These are phyloP conservation scores for Hofmannophila pseudospretella DNA, from an alignment of 2,888 invertebrate species.

Conservation along the genomic window DNA sequence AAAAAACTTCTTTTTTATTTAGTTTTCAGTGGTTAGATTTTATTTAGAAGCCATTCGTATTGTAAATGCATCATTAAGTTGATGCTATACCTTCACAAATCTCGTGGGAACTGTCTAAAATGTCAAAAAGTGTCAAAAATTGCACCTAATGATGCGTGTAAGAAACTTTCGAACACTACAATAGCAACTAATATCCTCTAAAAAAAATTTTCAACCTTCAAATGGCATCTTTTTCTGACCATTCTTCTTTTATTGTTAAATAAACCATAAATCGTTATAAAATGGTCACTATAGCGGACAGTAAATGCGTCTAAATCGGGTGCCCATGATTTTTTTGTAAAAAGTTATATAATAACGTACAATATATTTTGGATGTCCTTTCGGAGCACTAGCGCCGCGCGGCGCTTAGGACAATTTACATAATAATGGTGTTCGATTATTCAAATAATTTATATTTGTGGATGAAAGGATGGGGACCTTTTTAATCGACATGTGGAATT, in stretches of 20 bases:
- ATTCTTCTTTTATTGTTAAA: constrained; percentile 70
- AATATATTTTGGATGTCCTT: constrained; percentile 45
- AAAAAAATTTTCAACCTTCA: constrained; percentile 37
- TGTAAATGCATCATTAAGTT: too few relatives aligned
- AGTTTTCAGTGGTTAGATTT: too few relatives aligned
- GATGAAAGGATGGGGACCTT: constrained; percentile 31
- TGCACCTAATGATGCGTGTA: constrained; percentile 57
- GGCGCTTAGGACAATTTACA: constrained; percentile 67
- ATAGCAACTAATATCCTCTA: constrained; percentile 44
- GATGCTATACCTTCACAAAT: too few relatives aligned
- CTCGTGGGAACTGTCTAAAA: constrained; percentile 45
- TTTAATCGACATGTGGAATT: constrained; percentile 24
- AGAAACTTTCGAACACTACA: constrained; percentile 43
- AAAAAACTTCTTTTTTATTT: too few relatives aligned
- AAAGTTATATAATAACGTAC: constrained; percentile 28
- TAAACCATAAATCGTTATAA: constrained; percentile 75
- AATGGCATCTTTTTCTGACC: constrained; percentile 31
- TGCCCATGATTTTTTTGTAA: constrained; percentile 22
- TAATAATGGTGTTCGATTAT: constrained; percentile 53
- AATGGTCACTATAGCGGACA: constrained; percentile 57
- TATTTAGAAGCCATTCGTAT: too few relatives aligned
- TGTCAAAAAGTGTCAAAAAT: constrained; percentile 43
- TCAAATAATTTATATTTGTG: constrained; percentile 40
- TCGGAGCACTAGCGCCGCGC: constrained; percentile 50
- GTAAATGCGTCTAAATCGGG: constrained; percentile 47